These are phyloP conservation scores for Leptodirus hochenwartii DNA, from an alignment of 2,888 invertebrate genomes.

Conservation along the genomic window DNA sequence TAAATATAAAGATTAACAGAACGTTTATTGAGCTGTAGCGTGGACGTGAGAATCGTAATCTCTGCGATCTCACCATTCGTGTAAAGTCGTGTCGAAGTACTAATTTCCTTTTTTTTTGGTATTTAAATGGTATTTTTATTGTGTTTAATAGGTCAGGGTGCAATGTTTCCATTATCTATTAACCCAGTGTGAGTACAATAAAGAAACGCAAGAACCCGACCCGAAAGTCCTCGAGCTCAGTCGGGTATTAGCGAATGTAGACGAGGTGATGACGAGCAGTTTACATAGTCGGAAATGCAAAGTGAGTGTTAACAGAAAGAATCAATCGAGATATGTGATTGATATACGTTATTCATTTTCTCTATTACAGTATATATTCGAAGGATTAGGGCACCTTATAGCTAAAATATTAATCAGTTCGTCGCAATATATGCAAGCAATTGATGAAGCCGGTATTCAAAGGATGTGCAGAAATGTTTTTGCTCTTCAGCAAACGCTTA, in stretches of 20 bases:
- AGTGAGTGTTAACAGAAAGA: slow-evolving; percentile 26
- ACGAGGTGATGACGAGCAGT: slow-evolving; percentile 56
- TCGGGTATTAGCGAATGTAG: slow-evolving; percentile 56
- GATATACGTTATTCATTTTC: slow-evolving; percentile 7
- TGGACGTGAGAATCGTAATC: no score
- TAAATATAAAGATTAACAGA: no score
- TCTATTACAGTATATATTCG: slow-evolving; percentile 61
- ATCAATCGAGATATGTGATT: not conserved
- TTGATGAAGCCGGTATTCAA: slow-evolving; percentile 68
- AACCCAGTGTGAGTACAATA: slow-evolving; percentile 30
- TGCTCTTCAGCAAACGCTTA: slow-evolving; percentile 69
- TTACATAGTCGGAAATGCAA: slow-evolving; percentile 61
- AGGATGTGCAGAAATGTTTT: slow-evolving; percentile 74
- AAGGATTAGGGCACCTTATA: slow-evolving; percentile 66
- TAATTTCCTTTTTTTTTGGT: slow-evolving; percentile 1
- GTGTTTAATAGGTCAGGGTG: slow-evolving; percentile 47
- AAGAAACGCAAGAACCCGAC: slow-evolving; percentile 60
- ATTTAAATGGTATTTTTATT: slow-evolving; percentile 2
- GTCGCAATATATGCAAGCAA: slow-evolving; percentile 57
- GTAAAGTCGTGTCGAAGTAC: no score
- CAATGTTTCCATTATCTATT: slow-evolving; percentile 88
- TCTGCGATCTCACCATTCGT: no score
- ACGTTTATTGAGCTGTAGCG: no score
- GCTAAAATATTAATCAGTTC: slow-evolving; percentile 65
- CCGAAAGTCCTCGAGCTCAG: slow-evolving; percentile 60